phyloP scores from a whole-genome alignment of 2,113 vertebrate species.

The Hemicordylus capensis region DNA sequence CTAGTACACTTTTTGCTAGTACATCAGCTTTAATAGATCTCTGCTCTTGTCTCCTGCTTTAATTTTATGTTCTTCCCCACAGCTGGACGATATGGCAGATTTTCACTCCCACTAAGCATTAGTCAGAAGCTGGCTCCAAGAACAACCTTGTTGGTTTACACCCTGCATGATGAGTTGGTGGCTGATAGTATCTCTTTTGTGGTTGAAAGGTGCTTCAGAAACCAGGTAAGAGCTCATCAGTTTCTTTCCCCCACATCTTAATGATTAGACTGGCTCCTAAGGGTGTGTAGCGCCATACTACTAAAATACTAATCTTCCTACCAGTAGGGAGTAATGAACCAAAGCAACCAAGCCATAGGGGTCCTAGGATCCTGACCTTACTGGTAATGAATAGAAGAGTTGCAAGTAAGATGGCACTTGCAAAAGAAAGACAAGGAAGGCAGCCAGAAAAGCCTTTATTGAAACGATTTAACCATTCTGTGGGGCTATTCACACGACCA shows the following conservation, averaged over 20 bases:
- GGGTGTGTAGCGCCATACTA: not conserved
- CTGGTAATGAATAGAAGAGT: too few species aligned
- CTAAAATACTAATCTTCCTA: too few species aligned
- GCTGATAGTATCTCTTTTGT: constrained; percentile 76
- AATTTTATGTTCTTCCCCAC: not conserved
- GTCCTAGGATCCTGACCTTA: too few species aligned
- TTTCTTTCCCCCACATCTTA: too few species aligned
- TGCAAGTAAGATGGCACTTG: too few species aligned
- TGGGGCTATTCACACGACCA: too few species aligned
- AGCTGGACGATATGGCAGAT: constrained; percentile 60
- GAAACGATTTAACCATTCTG: too few species aligned
- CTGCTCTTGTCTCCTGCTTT: not conserved
- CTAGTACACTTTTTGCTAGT: too few species aligned
- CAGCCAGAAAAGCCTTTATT: too few species aligned
- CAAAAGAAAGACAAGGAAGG: too few species aligned
- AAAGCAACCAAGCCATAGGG: too few species aligned
- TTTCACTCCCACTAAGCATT: constrained; percentile 75
- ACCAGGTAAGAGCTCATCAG: constrained; percentile 76
- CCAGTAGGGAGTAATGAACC: too few species aligned
- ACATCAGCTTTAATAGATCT: not conserved
- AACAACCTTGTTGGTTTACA: constrained; percentile 77
- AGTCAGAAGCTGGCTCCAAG: constrained; percentile 72
- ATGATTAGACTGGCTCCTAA: not conserved
- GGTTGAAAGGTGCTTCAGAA: constrained; percentile 81
- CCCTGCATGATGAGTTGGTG: constrained; percentile 76